phyloP scores from a whole-genome alignment of 2,888 invertebrate species.

The Erebia palarica region DNA sequence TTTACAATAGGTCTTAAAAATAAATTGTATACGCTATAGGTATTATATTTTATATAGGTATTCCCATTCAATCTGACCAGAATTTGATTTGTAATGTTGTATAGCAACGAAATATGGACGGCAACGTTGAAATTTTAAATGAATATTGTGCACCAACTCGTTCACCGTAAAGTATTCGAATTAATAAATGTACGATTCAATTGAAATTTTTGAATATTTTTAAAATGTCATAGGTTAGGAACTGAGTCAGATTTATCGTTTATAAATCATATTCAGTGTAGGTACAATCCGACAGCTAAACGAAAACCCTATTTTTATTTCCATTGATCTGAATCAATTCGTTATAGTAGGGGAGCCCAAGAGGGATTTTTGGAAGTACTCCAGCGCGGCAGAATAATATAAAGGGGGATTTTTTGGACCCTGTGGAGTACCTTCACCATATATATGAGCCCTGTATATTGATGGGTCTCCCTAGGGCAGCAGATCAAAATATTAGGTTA shows the following conservation, averaged over 20 bases:
- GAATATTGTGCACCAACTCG: not conserved
- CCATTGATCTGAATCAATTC: conserved; percentile 13
- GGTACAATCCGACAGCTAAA: not conserved
- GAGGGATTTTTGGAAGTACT: too few relatives aligned
- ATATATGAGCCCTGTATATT: too few relatives aligned
- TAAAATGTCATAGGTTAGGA: not conserved
- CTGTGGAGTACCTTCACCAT: too few relatives aligned
- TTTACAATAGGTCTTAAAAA: not conserved
- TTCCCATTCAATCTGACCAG: not conserved
- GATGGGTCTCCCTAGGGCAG: too few relatives aligned
- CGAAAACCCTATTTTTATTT: conserved; percentile 12
- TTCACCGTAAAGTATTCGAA: not conserved
- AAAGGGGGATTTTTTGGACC: too few relatives aligned
- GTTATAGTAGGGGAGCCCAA: too few relatives aligned
- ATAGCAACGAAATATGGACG: not conserved
- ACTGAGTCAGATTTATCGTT: not conserved
- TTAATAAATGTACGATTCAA: not conserved
- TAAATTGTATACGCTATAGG: not conserved
- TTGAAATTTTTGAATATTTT: not conserved
- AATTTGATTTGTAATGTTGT: not conserved
- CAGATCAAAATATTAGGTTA: too few relatives aligned
- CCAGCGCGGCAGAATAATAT: too few relatives aligned
- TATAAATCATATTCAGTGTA: conserved; percentile 7
- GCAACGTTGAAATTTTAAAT: not conserved
- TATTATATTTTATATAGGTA: not conserved